Evolutionary conservation across 2,113 vertebrate species (phyloP).

Genomic region (Chamaea fasciata): DNA sequence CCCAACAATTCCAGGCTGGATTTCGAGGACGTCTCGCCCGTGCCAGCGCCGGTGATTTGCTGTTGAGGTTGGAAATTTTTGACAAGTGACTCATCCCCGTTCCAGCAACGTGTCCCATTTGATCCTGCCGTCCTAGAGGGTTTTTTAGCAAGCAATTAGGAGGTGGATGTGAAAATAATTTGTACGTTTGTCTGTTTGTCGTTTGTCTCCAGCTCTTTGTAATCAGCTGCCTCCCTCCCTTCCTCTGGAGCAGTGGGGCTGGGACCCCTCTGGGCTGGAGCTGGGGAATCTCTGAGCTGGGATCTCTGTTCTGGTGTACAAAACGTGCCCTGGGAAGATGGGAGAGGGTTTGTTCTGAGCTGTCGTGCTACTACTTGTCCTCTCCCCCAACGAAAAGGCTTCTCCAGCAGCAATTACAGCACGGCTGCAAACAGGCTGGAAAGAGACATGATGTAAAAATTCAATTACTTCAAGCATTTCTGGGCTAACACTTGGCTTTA

Average conservation of each 20-base stretch:
- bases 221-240: constrained; percentile 28
- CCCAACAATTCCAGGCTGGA: background rate
- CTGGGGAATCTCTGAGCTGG: background rate
- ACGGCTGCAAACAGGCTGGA: constrained; percentile 66
- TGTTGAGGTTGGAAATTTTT: constrained; percentile 9
- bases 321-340: background rate
- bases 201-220: constrained; percentile 40
- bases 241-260: background rate
- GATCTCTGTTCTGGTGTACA: constrained; percentile 20
- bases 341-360: constrained; percentile 31
- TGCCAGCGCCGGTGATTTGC: background rate
- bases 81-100: constrained; percentile 13
- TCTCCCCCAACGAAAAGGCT: constrained; percentile 27
- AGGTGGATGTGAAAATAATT: constrained; percentile 69
- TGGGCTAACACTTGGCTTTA: constrained; percentile 78
- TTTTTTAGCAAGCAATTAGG: constrained; percentile 64
- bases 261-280: background rate
- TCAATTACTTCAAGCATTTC: constrained; percentile 77
- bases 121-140: constrained; percentile 55
- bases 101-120: constrained; percentile 46
- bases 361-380: constrained; percentile 68
- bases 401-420: constrained; percentile 69
- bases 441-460: constrained; percentile 81
- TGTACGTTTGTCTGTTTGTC: constrained; percentile 62
- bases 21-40: background rate